A percentile compares a stretch with the other conserved stretches of the same genome.
Evolutionary conservation across 1,140 invertebrate genomes (phyloP).

Genomic region (Littorina saxatilis): DNA sequence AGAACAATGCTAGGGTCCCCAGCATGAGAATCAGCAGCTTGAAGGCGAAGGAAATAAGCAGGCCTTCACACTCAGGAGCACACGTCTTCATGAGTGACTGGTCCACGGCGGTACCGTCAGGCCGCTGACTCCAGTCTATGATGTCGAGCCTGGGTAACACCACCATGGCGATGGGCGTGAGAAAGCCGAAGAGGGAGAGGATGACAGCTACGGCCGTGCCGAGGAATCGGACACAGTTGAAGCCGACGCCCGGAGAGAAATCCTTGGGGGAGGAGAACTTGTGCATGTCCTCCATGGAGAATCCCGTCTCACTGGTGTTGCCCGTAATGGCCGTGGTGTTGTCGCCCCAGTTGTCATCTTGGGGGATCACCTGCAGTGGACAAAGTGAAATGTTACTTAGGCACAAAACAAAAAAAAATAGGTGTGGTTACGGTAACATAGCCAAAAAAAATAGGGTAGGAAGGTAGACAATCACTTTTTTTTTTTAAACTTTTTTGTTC

Average conservation of each 20-base stretch:
- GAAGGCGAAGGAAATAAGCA: conserved; percentile 92
- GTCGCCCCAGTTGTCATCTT: conserved; percentile 98
- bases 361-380: conserved; percentile 86
- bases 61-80: conserved; percentile 91
- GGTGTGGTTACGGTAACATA: too few species aligned
- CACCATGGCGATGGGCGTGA: conserved; percentile 96
- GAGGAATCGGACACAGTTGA: conserved; percentile 73
- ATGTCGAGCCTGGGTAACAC: conserved; percentile 85
- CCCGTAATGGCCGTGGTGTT: conserved; percentile 98
- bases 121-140: conserved; percentile 77
- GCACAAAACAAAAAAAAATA: too few species aligned
- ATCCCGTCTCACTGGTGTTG: conserved; percentile 89
- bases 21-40: conserved; percentile 93
- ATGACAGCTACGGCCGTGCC: conserved; percentile 86
- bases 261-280: conserved; percentile 69
- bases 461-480: too few species aligned
- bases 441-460: too few species aligned
- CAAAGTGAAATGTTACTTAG: not conserved
- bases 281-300: conserved; percentile 90
- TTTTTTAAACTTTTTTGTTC: too few species aligned
- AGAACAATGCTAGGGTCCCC: conserved; percentile 91
- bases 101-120: not conserved
- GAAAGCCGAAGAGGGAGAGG: conserved; percentile 88
- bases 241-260: conserved; percentile 74
- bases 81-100: conserved; percentile 75